Conservation (phyloP, 2,113 vertebrate species). For the Mirounga angustirostris region DNA sequence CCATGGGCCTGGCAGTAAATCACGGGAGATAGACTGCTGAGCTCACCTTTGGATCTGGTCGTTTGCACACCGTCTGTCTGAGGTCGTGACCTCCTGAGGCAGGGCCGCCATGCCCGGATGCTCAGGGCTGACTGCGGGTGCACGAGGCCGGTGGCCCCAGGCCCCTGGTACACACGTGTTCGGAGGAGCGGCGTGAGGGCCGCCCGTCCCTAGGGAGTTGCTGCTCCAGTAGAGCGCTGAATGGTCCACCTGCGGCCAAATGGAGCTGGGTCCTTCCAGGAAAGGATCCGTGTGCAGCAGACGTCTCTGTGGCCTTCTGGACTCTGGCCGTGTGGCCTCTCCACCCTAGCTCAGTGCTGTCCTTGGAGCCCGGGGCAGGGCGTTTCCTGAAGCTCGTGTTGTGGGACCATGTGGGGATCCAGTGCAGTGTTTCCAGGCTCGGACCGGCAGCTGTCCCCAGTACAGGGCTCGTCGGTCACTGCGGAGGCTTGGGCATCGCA, state of each 20-base stretch:
- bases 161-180: not conserved
- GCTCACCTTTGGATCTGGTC: not conserved
- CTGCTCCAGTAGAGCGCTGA: rapidly evolving
- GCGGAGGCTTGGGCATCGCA: not conserved
- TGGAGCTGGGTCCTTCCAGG: not conserved
- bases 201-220: not conserved
- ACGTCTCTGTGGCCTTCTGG: not conserved
- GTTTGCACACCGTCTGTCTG: rapidly evolving
- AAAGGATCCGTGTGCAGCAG: too few relatives aligned
- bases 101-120: rapidly evolving
- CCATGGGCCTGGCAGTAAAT: not conserved
- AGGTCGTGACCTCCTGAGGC: not conserved
- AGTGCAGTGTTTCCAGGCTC: too few relatives aligned
- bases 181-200: rapidly evolving
- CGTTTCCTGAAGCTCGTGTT: too few relatives aligned
- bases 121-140: not conserved
- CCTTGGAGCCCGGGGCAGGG: not conserved
- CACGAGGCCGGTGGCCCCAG: not conserved
- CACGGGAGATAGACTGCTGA: rapidly evolving
- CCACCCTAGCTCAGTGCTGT: too few relatives aligned
- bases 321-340: rapidly evolving
- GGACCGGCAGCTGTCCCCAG: too few relatives aligned
- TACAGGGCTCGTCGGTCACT: too few relatives aligned
- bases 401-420: not conserved
- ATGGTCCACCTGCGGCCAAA: not conserved